Evolutionary conservation across 2,797 vertebrate genomes (phyloP).

Genomic region (Gobionotothen gibberifrons): DNA sequence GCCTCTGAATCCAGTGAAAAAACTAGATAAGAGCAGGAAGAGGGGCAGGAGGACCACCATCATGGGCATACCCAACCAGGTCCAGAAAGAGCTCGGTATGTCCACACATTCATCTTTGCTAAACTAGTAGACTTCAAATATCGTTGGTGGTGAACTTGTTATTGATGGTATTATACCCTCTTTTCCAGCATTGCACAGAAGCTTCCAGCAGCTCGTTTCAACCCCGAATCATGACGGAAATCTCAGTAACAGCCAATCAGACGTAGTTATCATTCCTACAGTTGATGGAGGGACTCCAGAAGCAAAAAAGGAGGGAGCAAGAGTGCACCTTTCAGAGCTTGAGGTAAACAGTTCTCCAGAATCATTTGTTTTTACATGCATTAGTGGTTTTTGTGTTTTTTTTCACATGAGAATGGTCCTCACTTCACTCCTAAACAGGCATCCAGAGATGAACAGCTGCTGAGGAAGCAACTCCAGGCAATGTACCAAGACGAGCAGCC

Average conservation of each 20-base stretch:
- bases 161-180: constrained; percentile 21
- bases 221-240: constrained; percentile 41
- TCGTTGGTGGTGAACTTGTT: not conserved
- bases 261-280: constrained; percentile 83
- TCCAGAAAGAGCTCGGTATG: constrained; percentile 95
- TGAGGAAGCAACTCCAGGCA: constrained; percentile 85
- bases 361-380: not conserved
- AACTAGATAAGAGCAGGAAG: constrained; percentile 80
- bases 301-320: constrained; percentile 79
- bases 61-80: constrained; percentile 95
- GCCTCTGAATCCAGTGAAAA: constrained; percentile 82
- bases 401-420: not conserved
- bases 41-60: constrained; percentile 93
- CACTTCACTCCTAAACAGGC: constrained; percentile 61
- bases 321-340: constrained; percentile 88
- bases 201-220: constrained; percentile 70
- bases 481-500: constrained; percentile 87
- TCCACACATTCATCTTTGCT: not conserved
- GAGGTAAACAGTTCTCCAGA: constrained; percentile 73
- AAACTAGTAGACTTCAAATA: not conserved
- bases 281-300: constrained; percentile 84
- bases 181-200: constrained; percentile 78
- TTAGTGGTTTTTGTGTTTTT: not conserved
- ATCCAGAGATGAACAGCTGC: constrained; percentile 79
- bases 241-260: constrained; percentile 56